These are phyloP conservation scores for Acanthurus tractus DNA, from an alignment of 2,797 vertebrate species.

Conservation along the genomic window DNA sequence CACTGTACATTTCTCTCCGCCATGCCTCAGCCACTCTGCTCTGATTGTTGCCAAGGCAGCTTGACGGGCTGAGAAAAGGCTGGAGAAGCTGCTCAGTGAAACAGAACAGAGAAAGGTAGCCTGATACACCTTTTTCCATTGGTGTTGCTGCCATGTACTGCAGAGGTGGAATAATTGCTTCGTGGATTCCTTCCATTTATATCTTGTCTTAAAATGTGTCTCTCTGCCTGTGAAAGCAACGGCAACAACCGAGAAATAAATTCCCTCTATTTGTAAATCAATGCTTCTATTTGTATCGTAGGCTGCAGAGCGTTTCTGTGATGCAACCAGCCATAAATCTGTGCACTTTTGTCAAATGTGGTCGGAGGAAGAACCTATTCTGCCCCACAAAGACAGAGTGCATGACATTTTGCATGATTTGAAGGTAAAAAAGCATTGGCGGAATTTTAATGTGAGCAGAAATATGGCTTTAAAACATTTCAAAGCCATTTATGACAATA, in stretches of 20 bases:
- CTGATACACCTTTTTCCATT: conserved; percentile 64
- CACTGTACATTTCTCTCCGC: conserved; percentile 71
- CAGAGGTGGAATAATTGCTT: conserved; percentile 71
- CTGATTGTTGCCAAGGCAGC: conserved; percentile 76
- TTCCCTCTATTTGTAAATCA: conserved; percentile 63
- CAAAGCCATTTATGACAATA: conserved; percentile 6
- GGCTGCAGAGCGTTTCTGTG: conserved; percentile 37
- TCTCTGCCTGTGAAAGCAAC: conserved; percentile 38
- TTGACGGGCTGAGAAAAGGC: conserved; percentile 68
- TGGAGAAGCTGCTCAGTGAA: conserved; percentile 72
- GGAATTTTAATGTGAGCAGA: conserved; percentile 29
- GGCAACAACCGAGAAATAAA: conserved; percentile 44
- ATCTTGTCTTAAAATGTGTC: conserved; percentile 65
- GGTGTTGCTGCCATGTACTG: conserved; percentile 60
- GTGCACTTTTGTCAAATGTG: conserved; percentile 34
- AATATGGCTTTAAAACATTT: conserved; percentile 35
- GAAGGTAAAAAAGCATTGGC: neutral
- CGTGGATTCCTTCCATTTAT: conserved; percentile 66
- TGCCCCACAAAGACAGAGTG: conserved; percentile 26
- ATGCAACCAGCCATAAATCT: conserved; percentile 33
- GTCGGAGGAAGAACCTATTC: conserved; percentile 19
- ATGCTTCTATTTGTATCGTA: conserved; percentile 53
- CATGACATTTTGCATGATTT: conserved; percentile 22
- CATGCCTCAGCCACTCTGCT: conserved; percentile 65
- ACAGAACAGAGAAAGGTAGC: conserved; percentile 72